Base-by-base conservation (phyloP, 2,797 vertebrate genomes). In the Taeniopygia guttata region DNA sequence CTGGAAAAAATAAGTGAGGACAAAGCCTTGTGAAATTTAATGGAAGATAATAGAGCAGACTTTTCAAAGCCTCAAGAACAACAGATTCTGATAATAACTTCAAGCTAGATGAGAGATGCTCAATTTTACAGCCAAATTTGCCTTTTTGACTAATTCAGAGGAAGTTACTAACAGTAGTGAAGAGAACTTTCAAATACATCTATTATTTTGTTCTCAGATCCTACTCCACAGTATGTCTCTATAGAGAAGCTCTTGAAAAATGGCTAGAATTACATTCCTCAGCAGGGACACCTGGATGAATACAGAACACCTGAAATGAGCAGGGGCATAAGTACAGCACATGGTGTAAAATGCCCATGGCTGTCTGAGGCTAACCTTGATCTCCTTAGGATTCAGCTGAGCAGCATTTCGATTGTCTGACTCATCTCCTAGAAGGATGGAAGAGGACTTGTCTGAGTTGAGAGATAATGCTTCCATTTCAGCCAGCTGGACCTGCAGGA, bases 401-500 rank as follows among this genome's bases (percentile, higher is more conserved):
- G 98, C 98, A 86, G 97, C 87, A 2, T 97, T 98, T 79, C 97
- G 98, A 84, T 99, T 99, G 34, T 99, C 99, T 79, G 98, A 98
- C 96, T 99, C 99, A 21, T 99, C 99, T 8, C 99, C 99, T 89
- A 99, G 97, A 48, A 98, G 97, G 43, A 99, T 98, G 59, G 99
- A 99, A 5, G 98, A 99, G 49, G 99, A 99, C 97, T 99, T 99
- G 97, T 99, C 99, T 20, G 99, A 99, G 96, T 98, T 99, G 96
- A 99, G 97, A 38, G 99, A 99, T 29, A 99, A 98, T 79, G 98
- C 99, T 97, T 99, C 99, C 70, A 99, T 98, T 98, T 99, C 99
- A 4, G 99, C 99, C 98, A 99, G 98, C 96, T 98, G 98, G 93
- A 99, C 98, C 98, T 99, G 87, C 36, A 94, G 69, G 78, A 95